These are phyloP conservation scores for Cryptotermes secundus DNA, from an alignment of 1,140 invertebrate species.

Conservation along the genomic window DNA sequence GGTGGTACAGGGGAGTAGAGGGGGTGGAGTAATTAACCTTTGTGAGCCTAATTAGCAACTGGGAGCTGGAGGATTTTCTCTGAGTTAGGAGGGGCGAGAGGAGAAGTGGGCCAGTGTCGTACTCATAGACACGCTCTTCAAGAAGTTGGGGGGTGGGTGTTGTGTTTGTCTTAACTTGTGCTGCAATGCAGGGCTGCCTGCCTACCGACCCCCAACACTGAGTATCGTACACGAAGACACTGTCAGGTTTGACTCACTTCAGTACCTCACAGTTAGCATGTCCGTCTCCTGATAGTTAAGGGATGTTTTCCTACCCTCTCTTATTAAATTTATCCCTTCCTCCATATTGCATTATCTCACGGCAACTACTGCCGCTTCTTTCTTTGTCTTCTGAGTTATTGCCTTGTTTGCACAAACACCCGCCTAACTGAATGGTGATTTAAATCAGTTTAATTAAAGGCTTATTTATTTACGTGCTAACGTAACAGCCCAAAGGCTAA, in stretches of 20 bases:
- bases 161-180: constrained; percentile 5
- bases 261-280: not conserved
- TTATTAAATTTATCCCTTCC: no score
- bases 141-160: not conserved
- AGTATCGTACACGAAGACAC: not conserved
- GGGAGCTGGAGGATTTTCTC: not conserved
- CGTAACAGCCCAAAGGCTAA: no score
- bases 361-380: no score
- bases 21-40: constrained; percentile 7
- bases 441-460: no score
- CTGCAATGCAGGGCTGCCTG: not conserved
- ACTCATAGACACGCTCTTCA: not conserved
- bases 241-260: no score
- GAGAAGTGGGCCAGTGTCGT: not conserved
- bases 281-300: not conserved
- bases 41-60: not conserved
- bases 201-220: not conserved
- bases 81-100: not conserved
- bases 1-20: not conserved
- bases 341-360: no score
- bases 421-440: no score
- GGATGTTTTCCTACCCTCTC: not conserved
- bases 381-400: no score
- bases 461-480: no score
- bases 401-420: no score